phyloP scores from a whole-genome alignment of 2,888 invertebrate genomes.

The Deladenus siricidicola region DNA sequence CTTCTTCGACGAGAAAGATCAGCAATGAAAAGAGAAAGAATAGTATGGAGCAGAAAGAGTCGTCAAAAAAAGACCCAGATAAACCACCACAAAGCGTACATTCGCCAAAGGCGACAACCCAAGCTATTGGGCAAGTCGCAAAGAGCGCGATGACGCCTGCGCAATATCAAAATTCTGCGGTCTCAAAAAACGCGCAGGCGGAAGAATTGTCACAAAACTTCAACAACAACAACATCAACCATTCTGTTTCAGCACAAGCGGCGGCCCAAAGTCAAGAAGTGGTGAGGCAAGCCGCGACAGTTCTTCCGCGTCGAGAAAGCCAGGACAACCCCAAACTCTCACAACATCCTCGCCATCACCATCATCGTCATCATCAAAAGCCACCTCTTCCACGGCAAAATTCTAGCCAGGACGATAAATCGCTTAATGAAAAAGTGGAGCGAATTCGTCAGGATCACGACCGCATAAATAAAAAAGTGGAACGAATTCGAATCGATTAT shows the following conservation, averaged over 20 bases:
- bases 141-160: background rate
- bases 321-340: too few relatives aligned
- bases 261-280: too few relatives aligned
- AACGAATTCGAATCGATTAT: too few relatives aligned
- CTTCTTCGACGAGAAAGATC: too few relatives aligned
- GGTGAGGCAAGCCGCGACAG: background rate
- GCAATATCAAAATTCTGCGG: conserved; percentile 5
- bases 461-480: too few relatives aligned
- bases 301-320: too few relatives aligned
- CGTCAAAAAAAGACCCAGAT: background rate
- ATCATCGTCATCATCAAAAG: too few relatives aligned
- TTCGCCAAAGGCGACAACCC: too few relatives aligned
- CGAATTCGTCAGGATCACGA: conserved; percentile 45
- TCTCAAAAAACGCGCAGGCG: conserved; percentile 12
- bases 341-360: background rate
- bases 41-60: background rate
- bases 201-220: conserved; percentile 4
- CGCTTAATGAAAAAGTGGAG: conserved; percentile 46
- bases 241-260: background rate
- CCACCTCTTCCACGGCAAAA: conserved; percentile 44
- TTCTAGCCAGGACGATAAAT: conserved; percentile 37
- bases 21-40: background rate
- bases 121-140: background rate
- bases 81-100: too few relatives aligned
- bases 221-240: background rate